phyloP scores from a whole-genome alignment of 2,888 invertebrate species.

The Masnerella sp. region DNA sequence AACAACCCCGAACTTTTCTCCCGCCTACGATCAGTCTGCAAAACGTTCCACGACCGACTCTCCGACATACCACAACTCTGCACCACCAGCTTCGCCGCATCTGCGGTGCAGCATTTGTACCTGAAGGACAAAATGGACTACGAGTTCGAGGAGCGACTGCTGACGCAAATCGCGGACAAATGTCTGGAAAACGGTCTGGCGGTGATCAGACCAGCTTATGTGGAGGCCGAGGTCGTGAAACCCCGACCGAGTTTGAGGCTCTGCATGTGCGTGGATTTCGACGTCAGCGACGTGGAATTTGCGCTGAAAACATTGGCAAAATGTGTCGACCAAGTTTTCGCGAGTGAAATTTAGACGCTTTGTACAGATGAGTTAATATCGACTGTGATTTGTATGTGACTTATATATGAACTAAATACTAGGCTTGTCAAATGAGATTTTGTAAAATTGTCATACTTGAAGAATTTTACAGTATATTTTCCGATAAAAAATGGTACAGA shows the following conservation, averaged over 20 bases:
- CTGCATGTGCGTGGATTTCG: constrained; percentile 83
- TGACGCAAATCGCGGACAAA: constrained; percentile 82
- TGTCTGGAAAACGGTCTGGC: constrained; percentile 85
- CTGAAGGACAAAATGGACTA: constrained; percentile 79
- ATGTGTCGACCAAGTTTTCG: constrained; percentile 75
- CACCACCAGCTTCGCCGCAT: constrained; percentile 72
- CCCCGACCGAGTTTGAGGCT: constrained; percentile 87
- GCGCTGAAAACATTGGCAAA: constrained; percentile 76
- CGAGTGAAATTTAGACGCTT: not conserved
- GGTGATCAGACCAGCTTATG: constrained; percentile 84
- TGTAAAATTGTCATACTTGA: too few relatives aligned
- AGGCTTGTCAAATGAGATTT: too few relatives aligned
- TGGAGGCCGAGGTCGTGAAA: constrained; percentile 82
- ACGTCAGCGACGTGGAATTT: constrained; percentile 81
- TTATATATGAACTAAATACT: too few relatives aligned
- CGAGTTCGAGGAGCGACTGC: constrained; percentile 79
- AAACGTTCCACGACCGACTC: constrained; percentile 80
- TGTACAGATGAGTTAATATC: too few relatives aligned
- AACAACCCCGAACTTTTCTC: constrained; percentile 82
- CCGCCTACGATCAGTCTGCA: constrained; percentile 81
- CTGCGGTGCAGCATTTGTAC: constrained; percentile 87
- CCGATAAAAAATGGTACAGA: too few relatives aligned
- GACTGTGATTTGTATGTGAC: too few relatives aligned
- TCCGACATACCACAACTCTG: constrained; percentile 70
- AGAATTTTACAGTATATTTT: too few relatives aligned